Evolutionary conservation across 2,797 vertebrate genomes (phyloP), one percentile per base, ranked within the genome.

Genomic region (Sebastes trivittatus): DNA sequence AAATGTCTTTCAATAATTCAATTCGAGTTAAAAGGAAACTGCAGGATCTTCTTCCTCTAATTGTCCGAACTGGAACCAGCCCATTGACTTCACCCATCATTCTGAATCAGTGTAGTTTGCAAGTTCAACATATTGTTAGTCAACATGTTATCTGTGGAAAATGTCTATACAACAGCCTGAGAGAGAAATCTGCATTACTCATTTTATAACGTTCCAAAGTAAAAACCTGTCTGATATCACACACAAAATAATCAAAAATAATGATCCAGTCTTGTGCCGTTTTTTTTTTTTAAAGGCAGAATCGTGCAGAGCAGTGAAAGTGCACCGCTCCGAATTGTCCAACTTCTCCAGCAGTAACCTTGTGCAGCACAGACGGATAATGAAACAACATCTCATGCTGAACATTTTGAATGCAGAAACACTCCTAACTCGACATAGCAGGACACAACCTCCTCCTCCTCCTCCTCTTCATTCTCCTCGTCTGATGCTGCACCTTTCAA

Each of bases 281-380:
- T 27, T 66, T 65, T 29, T 30, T 69, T 18, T 32, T 10, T 13
- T 6, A 38, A 38, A 77, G 72, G 66, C 59, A 72, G 55, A 32
- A 59, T 27, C 2, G 11, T 30, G 59, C 63, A 20, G 58, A 42
- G 27, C 78, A 61, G 59, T 22, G 4, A 46, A 60, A 61, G 67
- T 7, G 16, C 63, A 36, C 68, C 22, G 1, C 83, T 65, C 22
- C 0, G 8, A 18, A 20, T 25, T 54, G 59, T 68, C 71, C 42
- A 64, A 9, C 69, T 25, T 75, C 82, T 83, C 71, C 77, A 54
- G 59, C 7, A 46, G 69, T 27, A 42, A 76, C 59, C 29, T 73
- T 6, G 16, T 65, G 72, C 76, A 79, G 84, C 80, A 63, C 60
- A 66, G 30, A 84, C 14, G 11, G 59, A 55, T 32, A 30, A 55